phyloP scores from a whole-genome alignment of 1,140 invertebrate species.

The Mercenaria mercenaria region DNA sequence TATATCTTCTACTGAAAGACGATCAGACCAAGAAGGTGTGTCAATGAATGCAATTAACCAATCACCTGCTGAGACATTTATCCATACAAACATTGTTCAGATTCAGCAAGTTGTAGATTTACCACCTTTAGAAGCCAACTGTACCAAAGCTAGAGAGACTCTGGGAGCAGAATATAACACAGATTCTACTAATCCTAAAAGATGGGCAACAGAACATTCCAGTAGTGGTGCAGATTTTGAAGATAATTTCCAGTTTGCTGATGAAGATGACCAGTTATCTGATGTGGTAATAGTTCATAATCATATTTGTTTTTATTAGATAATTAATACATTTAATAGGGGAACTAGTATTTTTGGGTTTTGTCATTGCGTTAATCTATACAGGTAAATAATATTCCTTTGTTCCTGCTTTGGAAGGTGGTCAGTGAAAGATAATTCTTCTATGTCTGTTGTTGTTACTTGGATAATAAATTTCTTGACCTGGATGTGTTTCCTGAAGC shows the following conservation, averaged over 20 bases:
- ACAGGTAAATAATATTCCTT: too few relatives aligned
- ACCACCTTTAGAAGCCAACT: neutral
- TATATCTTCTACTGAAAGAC: neutral
- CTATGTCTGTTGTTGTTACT: too few relatives aligned
- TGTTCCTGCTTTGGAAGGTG: too few relatives aligned
- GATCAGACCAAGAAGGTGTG: neutral
- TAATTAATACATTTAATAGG: neutral
- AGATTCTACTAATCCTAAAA: too few relatives aligned
- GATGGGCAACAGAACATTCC: neutral
- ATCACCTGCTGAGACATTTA: neutral
- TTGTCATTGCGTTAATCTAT: too few relatives aligned
- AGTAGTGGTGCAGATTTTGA: neutral
- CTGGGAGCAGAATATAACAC: neutral
- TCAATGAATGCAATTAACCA: neutral
- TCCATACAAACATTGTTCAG: slow-evolving; percentile 39
- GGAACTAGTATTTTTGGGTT: too few relatives aligned
- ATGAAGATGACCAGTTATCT: neutral
- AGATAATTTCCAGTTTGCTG: slow-evolving; percentile 14
- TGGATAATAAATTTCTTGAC: too few relatives aligned
- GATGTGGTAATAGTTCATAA: neutral
- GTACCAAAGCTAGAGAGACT: neutral
- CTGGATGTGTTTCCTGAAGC: too few relatives aligned
- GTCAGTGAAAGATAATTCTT: too few relatives aligned
- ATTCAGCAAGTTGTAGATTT: neutral
- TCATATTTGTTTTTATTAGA: neutral